Evolutionary conservation across 1,140 invertebrate species (phyloP).

Genomic region (Hormaphis cornu): DNA sequence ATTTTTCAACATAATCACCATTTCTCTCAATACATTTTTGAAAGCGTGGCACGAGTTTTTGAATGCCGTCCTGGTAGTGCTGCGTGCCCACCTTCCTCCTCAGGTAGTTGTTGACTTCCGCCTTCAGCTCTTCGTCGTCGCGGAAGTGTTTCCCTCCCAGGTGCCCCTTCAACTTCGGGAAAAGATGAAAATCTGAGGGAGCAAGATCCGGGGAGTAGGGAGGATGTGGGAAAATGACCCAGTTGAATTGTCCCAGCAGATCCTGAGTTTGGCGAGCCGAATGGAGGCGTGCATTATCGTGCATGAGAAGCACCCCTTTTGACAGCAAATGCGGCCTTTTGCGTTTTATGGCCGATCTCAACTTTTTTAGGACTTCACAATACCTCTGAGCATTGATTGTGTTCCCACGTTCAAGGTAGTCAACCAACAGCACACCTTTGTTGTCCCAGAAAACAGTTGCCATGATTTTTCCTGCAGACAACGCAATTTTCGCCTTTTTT

Average conservation of each 20-base stretch:
- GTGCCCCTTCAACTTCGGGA: constrained; percentile 31
- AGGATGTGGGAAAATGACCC: constrained; percentile 40
- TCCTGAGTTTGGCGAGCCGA: neutral
- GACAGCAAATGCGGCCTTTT: neutral
- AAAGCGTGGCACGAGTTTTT: neutral
- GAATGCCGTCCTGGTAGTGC: neutral
- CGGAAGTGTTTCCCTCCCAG: neutral
- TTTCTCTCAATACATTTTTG: constrained; percentile 1
- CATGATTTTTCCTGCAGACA: constrained; percentile 39
- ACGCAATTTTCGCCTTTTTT: constrained; percentile 37
- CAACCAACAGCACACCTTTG: constrained; percentile 34
- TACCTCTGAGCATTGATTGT: constrained; percentile 37
- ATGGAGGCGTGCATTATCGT: neutral
- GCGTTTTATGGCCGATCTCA: neutral
- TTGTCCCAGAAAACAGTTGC: constrained; percentile 37
- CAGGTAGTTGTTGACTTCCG: no score
- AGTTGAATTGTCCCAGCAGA: constrained; percentile 34
- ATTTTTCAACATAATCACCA: constrained; percentile 29
- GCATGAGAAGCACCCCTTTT: neutral
- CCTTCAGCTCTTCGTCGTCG: constrained; percentile 1
- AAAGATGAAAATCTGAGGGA: constrained; percentile 40
- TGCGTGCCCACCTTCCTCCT: neutral
- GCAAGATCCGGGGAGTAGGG: constrained; percentile 40
- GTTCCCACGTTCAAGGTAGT: constrained; percentile 35
- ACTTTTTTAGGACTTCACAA: constrained; percentile 33